A percentile compares a stretch with the other conserved stretches of the same genome.
These are phyloP conservation scores for Cryptus viduatorius DNA, from an alignment of 2,888 invertebrate genomes.

Conservation along the genomic window DNA sequence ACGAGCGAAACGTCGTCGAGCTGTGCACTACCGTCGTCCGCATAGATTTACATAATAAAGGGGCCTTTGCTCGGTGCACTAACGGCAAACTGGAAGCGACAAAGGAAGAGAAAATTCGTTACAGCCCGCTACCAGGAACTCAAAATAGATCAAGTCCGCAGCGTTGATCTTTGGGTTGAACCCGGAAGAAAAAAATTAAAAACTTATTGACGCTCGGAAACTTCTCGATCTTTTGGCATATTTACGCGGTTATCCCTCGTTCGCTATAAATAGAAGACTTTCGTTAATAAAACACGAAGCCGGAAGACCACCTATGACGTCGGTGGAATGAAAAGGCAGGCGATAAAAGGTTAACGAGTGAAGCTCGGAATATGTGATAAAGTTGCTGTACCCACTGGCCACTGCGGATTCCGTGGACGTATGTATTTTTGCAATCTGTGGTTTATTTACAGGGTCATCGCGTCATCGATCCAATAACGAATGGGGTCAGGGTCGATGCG, in stretches of 20 bases:
- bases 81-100: slow-evolving; percentile 56
- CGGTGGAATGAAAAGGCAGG: neutral
- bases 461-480: slow-evolving; percentile 5
- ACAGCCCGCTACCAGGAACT: slow-evolving; percentile 10
- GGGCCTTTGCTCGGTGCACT: slow-evolving; percentile 50
- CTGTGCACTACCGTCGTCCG: slow-evolving; percentile 71
- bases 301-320: neutral
- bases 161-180: slow-evolving; percentile 64
- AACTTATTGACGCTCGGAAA: slow-evolving; percentile 12
- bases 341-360: slow-evolving; percentile 5
- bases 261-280: neutral
- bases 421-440: slow-evolving; percentile 17
- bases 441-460: slow-evolving; percentile 4
- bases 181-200: slow-evolving; percentile 32
- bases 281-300: slow-evolving; percentile 4
- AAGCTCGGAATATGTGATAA: slow-evolving; percentile 4
- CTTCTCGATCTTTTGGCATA: neutral
- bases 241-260: neutral
- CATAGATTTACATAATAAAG: slow-evolving; percentile 81
- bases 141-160: neutral
- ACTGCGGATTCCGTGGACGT: neutral
- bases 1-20: slow-evolving; percentile 57
- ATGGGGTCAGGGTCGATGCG: neutral
- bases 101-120: slow-evolving; percentile 53
- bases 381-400: neutral